Evolutionary conservation across 2,888 invertebrate species (phyloP).

Genomic region (Heteromurus nitidus): DNA sequence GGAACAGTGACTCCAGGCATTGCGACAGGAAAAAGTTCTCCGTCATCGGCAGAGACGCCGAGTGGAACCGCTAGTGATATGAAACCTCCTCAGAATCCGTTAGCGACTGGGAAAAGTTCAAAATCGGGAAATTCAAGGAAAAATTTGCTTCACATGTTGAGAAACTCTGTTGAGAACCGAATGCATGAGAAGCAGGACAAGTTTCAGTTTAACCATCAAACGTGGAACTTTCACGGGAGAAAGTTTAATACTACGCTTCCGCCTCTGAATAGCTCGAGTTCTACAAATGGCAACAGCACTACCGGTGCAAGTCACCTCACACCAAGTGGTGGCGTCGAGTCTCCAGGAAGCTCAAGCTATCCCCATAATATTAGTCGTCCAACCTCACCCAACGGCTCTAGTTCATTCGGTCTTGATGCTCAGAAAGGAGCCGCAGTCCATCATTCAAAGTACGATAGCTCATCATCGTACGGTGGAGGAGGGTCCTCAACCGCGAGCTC

Average conservation of each 20-base stretch:
- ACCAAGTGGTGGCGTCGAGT: conserved; percentile 28
- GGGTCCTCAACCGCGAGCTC: conserved; percentile 47
- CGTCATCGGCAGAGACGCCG: conserved; percentile 13
- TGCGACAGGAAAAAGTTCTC: conserved; percentile 42
- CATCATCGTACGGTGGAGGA: conserved; percentile 36
- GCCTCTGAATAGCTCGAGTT: conserved; percentile 45
- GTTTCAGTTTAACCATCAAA: conserved; percentile 73
- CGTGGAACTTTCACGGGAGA: conserved; percentile 73
- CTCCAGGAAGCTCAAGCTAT: conserved; percentile 38
- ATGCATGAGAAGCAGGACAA: conserved; percentile 72
- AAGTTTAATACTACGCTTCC: conserved; percentile 72
- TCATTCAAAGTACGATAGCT: conserved; percentile 53
- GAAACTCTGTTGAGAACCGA: conserved; percentile 70
- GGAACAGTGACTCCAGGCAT: conserved; percentile 7
- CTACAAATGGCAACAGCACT: conserved; percentile 35
- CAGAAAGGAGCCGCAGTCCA: conserved; percentile 13
- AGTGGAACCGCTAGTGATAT: conserved; percentile 53
- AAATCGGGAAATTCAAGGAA: conserved; percentile 67
- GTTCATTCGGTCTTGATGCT: conserved; percentile 33
- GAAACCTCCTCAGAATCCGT: conserved; percentile 67
- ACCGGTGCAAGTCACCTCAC: conserved; percentile 19
- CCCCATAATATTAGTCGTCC: conserved; percentile 38
- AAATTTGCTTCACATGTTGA: conserved; percentile 69
- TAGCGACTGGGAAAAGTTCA: conserved; percentile 45
- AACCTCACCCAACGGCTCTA: conserved; percentile 46